A percentile compares a stretch with the other conserved stretches of the same genome.
Conservation (phyloP, 2,888 invertebrate species). For the Clusia tigrina region DNA sequence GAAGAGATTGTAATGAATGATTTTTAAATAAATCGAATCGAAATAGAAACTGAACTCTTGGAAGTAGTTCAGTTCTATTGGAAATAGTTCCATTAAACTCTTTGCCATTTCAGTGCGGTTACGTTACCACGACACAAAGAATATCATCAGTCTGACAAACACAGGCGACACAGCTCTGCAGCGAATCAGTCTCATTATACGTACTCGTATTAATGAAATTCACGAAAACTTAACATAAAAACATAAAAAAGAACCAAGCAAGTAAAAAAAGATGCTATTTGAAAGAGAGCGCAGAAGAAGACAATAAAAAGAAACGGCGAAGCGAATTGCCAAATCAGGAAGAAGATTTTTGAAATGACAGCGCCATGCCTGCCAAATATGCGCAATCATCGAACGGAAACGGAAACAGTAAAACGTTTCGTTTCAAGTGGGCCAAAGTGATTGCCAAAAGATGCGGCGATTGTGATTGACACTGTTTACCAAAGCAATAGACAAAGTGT, state of each 20-base stretch:
- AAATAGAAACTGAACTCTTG: too few relatives aligned
- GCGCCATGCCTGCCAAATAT: not conserved
- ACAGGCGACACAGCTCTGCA: too few relatives aligned
- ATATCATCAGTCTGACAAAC: too few relatives aligned
- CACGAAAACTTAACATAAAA: too few relatives aligned
- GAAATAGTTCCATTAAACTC: too few relatives aligned
- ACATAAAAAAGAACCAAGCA: not conserved
- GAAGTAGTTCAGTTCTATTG: too few relatives aligned
- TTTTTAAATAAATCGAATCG: too few relatives aligned
- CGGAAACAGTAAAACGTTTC: not conserved
- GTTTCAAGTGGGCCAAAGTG: not conserved
- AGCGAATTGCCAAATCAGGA: not conserved
- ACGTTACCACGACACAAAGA: too few relatives aligned
- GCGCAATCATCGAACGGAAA: not conserved
- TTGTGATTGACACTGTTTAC: conserved; percentile 15
- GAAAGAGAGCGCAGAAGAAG: not conserved
- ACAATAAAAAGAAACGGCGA: not conserved
- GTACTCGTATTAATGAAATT: too few relatives aligned
- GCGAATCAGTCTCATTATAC: too few relatives aligned
- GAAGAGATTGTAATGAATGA: too few relatives aligned
- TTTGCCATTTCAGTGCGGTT: too few relatives aligned
- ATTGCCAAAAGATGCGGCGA: conserved; percentile 12
- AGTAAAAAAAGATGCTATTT: not conserved
- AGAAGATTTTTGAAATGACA: not conserved
- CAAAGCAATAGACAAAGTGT: conserved; percentile 23